Percentiles rank a stretch among this genome's conserved stretches.
Conservation (phyloP, 2,888 invertebrate species). For the Agrilus mali region DNA sequence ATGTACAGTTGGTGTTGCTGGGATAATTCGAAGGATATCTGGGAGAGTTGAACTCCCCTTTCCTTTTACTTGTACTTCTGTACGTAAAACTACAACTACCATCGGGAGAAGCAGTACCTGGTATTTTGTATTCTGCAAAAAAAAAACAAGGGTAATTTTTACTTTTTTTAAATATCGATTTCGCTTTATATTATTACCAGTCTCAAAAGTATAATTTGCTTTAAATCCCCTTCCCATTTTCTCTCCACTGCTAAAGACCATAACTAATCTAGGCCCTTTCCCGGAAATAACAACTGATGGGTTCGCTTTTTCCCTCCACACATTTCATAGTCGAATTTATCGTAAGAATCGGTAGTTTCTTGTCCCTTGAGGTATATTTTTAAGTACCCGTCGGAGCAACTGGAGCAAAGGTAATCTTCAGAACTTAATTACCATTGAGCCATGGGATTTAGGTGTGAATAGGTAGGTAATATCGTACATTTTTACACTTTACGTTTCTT, state of each 20-base stretch:
- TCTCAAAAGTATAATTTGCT: conserved; percentile 73
- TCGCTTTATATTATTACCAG: conserved; percentile 42
- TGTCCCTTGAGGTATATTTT: conserved; percentile 87
- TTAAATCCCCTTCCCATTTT: conserved; percentile 85
- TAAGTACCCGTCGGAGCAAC: conserved; percentile 82
- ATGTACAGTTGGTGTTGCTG: conserved; percentile 88
- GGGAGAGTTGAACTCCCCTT: conserved; percentile 90
- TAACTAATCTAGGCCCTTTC: conserved; percentile 85
- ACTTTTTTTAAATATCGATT: background rate
- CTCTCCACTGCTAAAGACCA: conserved; percentile 92
- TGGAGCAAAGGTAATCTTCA: conserved; percentile 23
- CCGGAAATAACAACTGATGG: conserved; percentile 76
- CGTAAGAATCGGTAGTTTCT: conserved; percentile 83
- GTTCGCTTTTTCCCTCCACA: conserved; percentile 69
- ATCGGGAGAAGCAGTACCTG: conserved; percentile 86
- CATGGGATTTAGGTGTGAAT: background rate
- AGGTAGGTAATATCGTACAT: too few relatives aligned
- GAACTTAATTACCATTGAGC: background rate
- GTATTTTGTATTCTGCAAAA: conserved; percentile 74
- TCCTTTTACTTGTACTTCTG: conserved; percentile 72
- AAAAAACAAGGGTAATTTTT: background rate
- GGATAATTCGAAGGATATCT: conserved; percentile 96
- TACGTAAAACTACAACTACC: conserved; percentile 88
- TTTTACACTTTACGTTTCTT: too few relatives aligned
- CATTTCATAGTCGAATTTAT: conserved; percentile 85